Conservation (phyloP, 2,797 vertebrate genomes). For the Chrysolophus pictus region DNA sequence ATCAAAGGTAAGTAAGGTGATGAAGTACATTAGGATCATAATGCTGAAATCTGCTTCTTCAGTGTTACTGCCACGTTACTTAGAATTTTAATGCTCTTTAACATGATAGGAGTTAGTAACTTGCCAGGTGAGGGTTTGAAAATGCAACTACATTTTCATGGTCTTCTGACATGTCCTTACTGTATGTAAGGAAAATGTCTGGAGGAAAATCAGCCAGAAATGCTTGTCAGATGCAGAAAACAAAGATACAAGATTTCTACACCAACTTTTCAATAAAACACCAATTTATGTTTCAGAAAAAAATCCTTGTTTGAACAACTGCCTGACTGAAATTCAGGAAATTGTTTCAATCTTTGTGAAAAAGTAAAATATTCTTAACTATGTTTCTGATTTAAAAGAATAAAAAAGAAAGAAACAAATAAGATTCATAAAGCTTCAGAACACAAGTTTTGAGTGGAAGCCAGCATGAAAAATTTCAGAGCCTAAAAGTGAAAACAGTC, state of each 20-base stretch:
- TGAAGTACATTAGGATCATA: rapidly evolving
- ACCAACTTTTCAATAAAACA: not conserved
- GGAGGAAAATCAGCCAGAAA: not conserved
- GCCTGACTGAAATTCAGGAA: not conserved
- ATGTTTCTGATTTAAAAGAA: not conserved
- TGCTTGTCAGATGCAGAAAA: not conserved
- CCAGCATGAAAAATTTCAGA: not conserved
- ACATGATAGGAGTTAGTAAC: not conserved
- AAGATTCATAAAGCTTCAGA: not conserved
- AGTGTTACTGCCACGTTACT: not conserved
- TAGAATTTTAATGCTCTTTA: not conserved
- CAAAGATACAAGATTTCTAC: not conserved
- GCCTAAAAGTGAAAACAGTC: not conserved
- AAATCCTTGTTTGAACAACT: not conserved
- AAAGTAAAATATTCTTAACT: not conserved
- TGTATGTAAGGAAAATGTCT: not conserved
- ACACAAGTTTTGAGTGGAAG: not conserved
- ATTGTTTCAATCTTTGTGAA: not conserved
- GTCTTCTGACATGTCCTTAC: not conserved
- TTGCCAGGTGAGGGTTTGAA: not conserved
- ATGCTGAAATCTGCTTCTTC: not conserved
- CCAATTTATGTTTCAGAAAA: not conserved
- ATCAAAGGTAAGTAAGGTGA: conserved; percentile 80
- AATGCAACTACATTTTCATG: not conserved
- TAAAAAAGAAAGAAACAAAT: not conserved